Base-by-base conservation (phyloP, 2,888 invertebrate genomes). In the Calameuta idolon region DNA sequence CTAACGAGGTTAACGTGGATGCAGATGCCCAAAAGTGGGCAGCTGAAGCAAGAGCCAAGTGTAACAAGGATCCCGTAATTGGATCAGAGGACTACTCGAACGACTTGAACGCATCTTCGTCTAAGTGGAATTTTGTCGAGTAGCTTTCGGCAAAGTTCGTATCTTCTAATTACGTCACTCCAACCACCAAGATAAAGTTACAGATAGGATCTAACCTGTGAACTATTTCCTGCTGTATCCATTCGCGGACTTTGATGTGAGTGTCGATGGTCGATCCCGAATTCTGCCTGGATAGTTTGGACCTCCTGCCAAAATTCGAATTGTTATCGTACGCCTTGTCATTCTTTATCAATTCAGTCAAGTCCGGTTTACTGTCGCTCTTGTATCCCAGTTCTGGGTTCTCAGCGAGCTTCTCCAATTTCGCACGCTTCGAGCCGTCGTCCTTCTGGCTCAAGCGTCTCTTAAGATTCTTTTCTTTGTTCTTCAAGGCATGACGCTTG, bases 191-290 rank as follows among this genome's bases (percentile, higher is more conserved):
- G 79, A 34, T 82, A 75, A 33, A 76, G 79, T 69, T 79, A 80
- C 69, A 77, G 77, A 5, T 37, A 33, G 55, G 1, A 55, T 15
- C 86, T 79, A 74, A 91, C 88, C 95, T 94, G 84, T 95, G 94
- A 86, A 95, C 95, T 68, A 96, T 95, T 90, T 96, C 96, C 82
- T 96, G 95, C 0, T 96, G 94, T 85, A 97, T 97, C 97, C 97
- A 97, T 85, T 97, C 96, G 81, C 95, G 94, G 1, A 97, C 97
- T 93, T 97, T 97, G 23, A 96, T 95, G 88, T 97, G 96, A 0
- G 97, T 96, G 90, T 97, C 97, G 82, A 97, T 94, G 0, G 97
- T 97, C 81, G 96, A 96, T 9, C 94, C 94, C 11, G 96, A 96
- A 87, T 96, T 93, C 90, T 96, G 95, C 34, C 96, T 92, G 33